These are phyloP conservation scores for Phylloscopus whistleri DNA, from an alignment of 2,113 vertebrate species.

Conservation along the genomic window DNA sequence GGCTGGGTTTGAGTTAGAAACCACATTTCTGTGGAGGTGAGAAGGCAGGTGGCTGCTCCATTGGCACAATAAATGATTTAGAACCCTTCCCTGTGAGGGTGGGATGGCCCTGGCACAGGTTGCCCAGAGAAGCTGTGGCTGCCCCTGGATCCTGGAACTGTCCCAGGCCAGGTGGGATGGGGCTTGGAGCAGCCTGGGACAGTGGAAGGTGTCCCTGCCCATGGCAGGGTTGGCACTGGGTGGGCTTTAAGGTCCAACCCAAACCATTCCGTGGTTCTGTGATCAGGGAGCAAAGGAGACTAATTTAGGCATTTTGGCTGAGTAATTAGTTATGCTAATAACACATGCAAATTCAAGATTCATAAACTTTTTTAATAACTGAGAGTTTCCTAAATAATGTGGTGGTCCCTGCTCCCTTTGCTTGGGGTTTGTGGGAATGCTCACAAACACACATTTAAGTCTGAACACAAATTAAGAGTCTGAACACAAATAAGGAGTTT, in stretches of 20 bases:
- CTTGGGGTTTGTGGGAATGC: fast-evolving
- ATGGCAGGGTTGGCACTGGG: not conserved
- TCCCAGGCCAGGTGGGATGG: fast-evolving
- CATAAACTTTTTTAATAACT: not conserved
- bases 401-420: too few relatives aligned
- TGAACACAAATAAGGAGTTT: not conserved
- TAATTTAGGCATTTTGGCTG: not conserved
- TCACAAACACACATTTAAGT: fast-evolving
- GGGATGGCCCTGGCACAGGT: fast-evolving
- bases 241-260: not conserved
- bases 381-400: fast-evolving
- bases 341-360: not conserved
- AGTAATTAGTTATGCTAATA: not conserved
- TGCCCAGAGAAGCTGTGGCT: not conserved
- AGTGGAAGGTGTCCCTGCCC: not conserved
- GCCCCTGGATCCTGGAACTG: not conserved
- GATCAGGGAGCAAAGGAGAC: not conserved
- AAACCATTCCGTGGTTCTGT: not conserved
- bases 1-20: not conserved
- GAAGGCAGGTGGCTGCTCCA: not conserved
- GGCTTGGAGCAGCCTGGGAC: not conserved
- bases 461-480: not conserved
- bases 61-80: not conserved
- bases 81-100: not conserved
- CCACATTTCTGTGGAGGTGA: fast-evolving